These are phyloP conservation scores for Vanessa tameamea DNA, from an alignment of 1,140 invertebrate genomes.

Conservation along the genomic window DNA sequence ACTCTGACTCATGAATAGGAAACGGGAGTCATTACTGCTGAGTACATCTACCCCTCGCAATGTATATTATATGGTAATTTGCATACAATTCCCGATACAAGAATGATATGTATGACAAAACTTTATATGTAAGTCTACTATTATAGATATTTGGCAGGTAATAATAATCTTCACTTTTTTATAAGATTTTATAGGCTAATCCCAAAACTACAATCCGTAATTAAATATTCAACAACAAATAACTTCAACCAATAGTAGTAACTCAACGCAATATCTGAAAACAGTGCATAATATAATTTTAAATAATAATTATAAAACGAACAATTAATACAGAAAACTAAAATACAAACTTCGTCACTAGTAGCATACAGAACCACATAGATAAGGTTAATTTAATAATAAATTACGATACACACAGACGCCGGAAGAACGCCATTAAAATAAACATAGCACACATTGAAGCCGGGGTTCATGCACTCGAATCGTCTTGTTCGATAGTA, in stretches of 20 bases:
- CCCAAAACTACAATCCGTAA: no score
- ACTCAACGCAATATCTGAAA: no score
- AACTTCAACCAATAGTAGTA: no score
- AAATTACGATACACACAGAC: constrained; percentile 35
- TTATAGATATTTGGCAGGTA: no score
- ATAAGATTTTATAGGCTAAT: no score
- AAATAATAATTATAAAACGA: background rate
- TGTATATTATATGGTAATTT: constrained; percentile 28
- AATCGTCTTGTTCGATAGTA: constrained; percentile 15
- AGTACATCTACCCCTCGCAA: constrained; percentile 27
- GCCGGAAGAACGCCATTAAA: constrained; percentile 46
- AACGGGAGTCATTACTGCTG: constrained; percentile 29
- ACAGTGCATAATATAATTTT: no score
- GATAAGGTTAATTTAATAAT: constrained; percentile 12
- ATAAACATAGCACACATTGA: constrained; percentile 37
- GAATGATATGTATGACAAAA: background rate
- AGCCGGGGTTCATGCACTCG: constrained; percentile 28
- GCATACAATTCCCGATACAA: constrained; percentile 11
- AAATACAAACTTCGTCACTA: background rate
- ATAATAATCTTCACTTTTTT: no score
- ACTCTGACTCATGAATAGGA: constrained; percentile 42
- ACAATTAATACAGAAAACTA: background rate
- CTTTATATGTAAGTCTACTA: background rate
- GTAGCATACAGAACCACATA: background rate
- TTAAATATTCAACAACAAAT: no score